phyloP scores from a whole-genome alignment of 2,113 vertebrate genomes.

The Monarcha castaneiventris region DNA sequence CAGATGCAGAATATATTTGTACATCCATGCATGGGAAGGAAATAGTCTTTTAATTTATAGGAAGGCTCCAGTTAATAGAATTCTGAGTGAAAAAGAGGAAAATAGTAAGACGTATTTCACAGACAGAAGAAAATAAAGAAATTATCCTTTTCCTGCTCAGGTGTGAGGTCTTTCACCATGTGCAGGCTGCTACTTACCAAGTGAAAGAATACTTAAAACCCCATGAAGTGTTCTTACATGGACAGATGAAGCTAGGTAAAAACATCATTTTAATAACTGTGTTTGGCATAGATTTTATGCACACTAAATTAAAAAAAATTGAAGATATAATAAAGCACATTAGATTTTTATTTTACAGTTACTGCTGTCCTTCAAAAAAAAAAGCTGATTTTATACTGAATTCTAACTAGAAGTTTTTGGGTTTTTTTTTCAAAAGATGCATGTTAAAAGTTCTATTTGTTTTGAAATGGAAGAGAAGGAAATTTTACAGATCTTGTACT shows the following conservation, averaged over 20 bases:
- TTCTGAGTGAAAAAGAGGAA: not conserved
- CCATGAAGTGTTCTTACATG: accelerated
- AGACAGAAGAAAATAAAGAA: not conserved
- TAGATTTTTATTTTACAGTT: not conserved
- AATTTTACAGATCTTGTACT: not conserved
- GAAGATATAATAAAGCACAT: not conserved
- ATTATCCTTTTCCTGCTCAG: not conserved
- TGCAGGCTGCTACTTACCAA: not conserved
- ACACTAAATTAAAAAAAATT: not conserved
- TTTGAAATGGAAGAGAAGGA: not conserved
- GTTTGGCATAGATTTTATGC: not conserved
- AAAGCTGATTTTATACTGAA: not conserved
- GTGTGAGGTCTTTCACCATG: not conserved
- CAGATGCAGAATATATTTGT: not conserved
- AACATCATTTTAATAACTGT: not conserved
- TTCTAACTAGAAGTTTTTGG: not conserved
- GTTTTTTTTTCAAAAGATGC: not conserved
- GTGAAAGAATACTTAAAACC: not conserved
- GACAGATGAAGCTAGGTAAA: not conserved
- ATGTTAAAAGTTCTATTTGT: not conserved
- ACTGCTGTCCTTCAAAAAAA: not conserved
- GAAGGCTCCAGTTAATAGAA: not conserved
- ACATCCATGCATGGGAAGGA: not conserved
- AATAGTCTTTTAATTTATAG: not conserved
- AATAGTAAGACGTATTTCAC: not conserved